Percentiles rank a stretch among this genome's conserved stretches.
Evolutionary conservation across 2,797 vertebrate genomes (phyloP).

Genomic region (Phaenicophaeus curvirostris): DNA sequence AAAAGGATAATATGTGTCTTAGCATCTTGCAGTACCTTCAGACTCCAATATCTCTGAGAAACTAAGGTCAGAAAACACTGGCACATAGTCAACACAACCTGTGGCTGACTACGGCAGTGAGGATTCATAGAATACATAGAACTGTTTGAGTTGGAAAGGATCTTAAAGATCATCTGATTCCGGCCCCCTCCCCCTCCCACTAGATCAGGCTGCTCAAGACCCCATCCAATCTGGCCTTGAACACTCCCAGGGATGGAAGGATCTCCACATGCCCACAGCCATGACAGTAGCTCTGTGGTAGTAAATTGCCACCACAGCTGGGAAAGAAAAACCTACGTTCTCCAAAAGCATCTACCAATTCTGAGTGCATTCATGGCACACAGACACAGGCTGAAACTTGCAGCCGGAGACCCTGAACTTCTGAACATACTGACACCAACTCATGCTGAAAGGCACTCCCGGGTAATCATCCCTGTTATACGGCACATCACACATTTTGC

Average conservation of each 20-base stretch:
- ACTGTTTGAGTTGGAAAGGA: too few species aligned
- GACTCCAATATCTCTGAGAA: not conserved
- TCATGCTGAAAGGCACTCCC: not conserved
- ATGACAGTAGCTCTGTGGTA: not conserved
- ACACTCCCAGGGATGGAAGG: not conserved
- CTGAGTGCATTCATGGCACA: accelerated
- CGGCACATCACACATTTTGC: not conserved
- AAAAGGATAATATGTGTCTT: not conserved
- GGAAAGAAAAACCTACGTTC: not conserved
- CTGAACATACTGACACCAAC: not conserved
- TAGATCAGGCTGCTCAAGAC: too few species aligned
- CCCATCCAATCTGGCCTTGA: too few species aligned
- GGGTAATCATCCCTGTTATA: not conserved
- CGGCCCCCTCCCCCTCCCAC: too few species aligned
- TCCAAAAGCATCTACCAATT: not conserved
- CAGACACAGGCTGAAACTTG: not conserved
- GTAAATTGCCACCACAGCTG: not conserved
- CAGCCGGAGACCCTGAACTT: not conserved
- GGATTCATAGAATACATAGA: too few species aligned
- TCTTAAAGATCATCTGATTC: too few species aligned
- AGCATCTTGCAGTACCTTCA: not conserved
- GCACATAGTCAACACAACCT: not conserved
- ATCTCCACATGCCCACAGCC: not conserved
- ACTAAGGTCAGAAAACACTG: not conserved
- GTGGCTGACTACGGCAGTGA: accelerated